A percentile compares a stretch with the other conserved stretches of the same genome.
phyloP scores from a whole-genome alignment of 2,888 invertebrate species.

The Sabellastarte sp. region DNA sequence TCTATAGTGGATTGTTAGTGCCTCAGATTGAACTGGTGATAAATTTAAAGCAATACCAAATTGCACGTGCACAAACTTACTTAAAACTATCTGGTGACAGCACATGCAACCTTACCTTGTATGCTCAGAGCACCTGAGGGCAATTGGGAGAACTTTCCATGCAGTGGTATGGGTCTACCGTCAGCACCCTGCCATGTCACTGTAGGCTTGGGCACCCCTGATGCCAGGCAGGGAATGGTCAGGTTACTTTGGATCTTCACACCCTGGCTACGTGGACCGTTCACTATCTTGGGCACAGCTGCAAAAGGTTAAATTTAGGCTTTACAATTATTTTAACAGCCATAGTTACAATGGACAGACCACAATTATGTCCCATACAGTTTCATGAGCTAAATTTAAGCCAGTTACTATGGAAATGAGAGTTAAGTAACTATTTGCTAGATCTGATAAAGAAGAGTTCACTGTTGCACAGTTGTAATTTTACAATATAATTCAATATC shows the following conservation, averaged over 20 bases:
- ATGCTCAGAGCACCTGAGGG: slow-evolving; percentile 53
- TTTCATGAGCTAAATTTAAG: too few relatives aligned
- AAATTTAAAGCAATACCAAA: neutral
- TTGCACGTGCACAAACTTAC: neutral
- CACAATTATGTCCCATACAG: too few relatives aligned
- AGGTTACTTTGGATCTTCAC: slow-evolving; percentile 57
- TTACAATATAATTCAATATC: too few relatives aligned
- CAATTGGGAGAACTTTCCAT: slow-evolving; percentile 42
- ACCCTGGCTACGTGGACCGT: slow-evolving; percentile 52
- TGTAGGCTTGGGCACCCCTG: slow-evolving; percentile 58
- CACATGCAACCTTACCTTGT: slow-evolving; percentile 32
- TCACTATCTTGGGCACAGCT: slow-evolving; percentile 59
- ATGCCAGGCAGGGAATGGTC: slow-evolving; percentile 57
- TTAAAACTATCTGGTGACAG: neutral
- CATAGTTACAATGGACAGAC: too few relatives aligned
- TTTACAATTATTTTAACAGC: too few relatives aligned
- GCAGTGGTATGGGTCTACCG: slow-evolving; percentile 40
- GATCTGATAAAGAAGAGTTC: too few relatives aligned
- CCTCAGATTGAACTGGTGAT: neutral
- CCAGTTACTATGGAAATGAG: too few relatives aligned
- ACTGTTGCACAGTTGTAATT: too few relatives aligned
- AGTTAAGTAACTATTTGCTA: too few relatives aligned
- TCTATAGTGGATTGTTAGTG: too few relatives aligned
- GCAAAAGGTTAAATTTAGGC: too few relatives aligned
- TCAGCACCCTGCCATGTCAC: slow-evolving; percentile 57